Percentiles rank a stretch among this genome's conserved stretches.
phyloP scores from a whole-genome alignment of 2,888 invertebrate genomes.

The Ctena decussata region DNA sequence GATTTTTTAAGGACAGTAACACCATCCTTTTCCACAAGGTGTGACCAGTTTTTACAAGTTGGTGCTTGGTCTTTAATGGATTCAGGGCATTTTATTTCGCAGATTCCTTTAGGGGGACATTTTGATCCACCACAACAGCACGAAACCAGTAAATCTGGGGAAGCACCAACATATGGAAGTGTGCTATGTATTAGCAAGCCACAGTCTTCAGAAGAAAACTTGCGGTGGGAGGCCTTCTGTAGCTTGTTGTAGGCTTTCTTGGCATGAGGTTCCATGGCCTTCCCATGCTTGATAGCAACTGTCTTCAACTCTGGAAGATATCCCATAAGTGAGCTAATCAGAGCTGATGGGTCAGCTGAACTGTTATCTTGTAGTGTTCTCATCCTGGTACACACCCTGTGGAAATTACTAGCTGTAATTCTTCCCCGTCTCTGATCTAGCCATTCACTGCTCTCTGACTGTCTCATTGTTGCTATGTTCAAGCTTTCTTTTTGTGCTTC shows the following conservation, averaged over 20 bases:
- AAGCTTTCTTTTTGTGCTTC: background rate
- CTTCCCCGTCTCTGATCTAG: background rate
- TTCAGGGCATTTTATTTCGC: constrained; percentile 26
- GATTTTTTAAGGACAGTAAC: background rate
- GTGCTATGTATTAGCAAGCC: background rate
- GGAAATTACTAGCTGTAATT: constrained; percentile 18
- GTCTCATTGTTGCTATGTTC: background rate
- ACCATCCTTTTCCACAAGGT: constrained; percentile 1
- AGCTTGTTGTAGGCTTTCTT: background rate
- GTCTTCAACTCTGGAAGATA: background rate
- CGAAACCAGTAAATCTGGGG: background rate
- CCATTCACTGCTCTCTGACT: background rate
- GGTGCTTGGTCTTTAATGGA: constrained; percentile 7
- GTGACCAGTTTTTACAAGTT: background rate
- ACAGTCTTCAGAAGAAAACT: background rate
- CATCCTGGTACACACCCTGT: background rate
- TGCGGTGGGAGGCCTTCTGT: background rate
- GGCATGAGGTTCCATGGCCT: constrained; percentile 21
- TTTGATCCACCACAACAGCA: constrained; percentile 6
- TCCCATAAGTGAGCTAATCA: background rate
- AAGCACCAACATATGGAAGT: constrained; percentile 9
- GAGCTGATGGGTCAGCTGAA: background rate
- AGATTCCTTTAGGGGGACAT: constrained; percentile 13
- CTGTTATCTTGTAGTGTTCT: background rate
- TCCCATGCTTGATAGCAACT: constrained; percentile 20